A percentile compares a stretch with the other conserved stretches of the same genome.
Evolutionary conservation across 2,888 invertebrate species (phyloP).

Genomic region (Synergus umbraculus): DNA sequence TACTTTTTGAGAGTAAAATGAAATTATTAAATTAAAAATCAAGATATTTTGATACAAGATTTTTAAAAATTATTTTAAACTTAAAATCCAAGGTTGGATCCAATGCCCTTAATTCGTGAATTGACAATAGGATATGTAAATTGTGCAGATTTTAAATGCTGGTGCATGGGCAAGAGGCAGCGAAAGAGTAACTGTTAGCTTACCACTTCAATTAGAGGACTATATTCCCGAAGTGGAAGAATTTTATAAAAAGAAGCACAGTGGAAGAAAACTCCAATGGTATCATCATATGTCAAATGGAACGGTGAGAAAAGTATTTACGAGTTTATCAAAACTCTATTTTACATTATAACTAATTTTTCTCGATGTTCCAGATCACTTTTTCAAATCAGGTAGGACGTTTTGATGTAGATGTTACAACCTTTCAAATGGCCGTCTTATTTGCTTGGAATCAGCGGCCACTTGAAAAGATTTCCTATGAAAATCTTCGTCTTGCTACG

Average conservation of each 20-base stretch:
- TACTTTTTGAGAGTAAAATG: too few relatives aligned
- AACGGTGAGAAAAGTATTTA: slow-evolving; percentile 80
- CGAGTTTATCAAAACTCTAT: neutral
- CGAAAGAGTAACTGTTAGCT: slow-evolving; percentile 95
- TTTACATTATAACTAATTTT: slow-evolving; percentile 44
- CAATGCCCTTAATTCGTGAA: neutral
- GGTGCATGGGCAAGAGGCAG: slow-evolving; percentile 98
- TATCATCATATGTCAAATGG: slow-evolving; percentile 99
- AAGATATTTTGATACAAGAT: too few relatives aligned
- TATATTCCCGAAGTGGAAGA: slow-evolving; percentile 99
- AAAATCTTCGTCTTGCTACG: slow-evolving; percentile 96
- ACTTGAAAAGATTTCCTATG: slow-evolving; percentile 95
- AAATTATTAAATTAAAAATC: too few relatives aligned
- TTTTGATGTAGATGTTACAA: slow-evolving; percentile 98
- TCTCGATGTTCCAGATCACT: slow-evolving; percentile 82
- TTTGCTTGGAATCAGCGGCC: slow-evolving; percentile 99
- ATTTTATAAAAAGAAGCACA: slow-evolving; percentile 98
- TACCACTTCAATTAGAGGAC: slow-evolving; percentile 98
- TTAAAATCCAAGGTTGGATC: too few relatives aligned
- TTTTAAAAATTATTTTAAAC: too few relatives aligned
- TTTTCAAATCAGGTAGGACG: slow-evolving; percentile 95
- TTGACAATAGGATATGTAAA: neutral
- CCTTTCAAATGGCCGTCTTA: slow-evolving; percentile 99
- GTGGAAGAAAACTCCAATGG: slow-evolving; percentile 98
- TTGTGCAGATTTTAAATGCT: slow-evolving; percentile 90